Evolutionary conservation across 1,140 invertebrate genomes (phyloP).

Genomic region (Lethrus apterus): DNA sequence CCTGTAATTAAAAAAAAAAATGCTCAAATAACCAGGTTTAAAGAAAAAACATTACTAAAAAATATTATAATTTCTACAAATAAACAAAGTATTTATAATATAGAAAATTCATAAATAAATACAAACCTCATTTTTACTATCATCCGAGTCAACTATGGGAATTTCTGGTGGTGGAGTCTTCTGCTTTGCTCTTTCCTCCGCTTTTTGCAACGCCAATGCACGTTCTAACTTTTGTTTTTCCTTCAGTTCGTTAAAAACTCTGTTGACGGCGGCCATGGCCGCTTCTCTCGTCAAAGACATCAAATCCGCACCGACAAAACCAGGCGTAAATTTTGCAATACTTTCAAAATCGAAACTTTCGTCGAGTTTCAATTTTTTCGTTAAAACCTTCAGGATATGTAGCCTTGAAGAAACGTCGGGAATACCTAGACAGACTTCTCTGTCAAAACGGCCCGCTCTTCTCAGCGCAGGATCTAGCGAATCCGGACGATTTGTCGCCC

Average conservation of each 20-base stretch:
- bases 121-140: no score
- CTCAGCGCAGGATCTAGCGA: conserved; percentile 87
- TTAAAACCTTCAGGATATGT: conserved; percentile 69
- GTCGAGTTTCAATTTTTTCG: conserved; percentile 57
- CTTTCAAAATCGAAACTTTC: conserved; percentile 60
- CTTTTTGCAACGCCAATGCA: conserved; percentile 16
- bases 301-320: conserved; percentile 96
- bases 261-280: conserved; percentile 76
- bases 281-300: conserved; percentile 79
- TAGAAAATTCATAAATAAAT: no score
- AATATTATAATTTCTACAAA: no score
- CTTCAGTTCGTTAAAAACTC: conserved; percentile 29
- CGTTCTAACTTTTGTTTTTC: conserved; percentile 27
- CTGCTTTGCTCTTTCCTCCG: neutral
- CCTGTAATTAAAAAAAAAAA: conserved; percentile 8
- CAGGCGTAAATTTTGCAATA: conserved; percentile 81
- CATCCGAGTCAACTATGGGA: no score
- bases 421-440: conserved; percentile 90
- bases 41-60: no score
- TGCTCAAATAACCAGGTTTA: no score
- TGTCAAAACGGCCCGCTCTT: conserved; percentile 84
- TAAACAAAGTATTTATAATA: no score
- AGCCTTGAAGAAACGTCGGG: conserved; percentile 75
- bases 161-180: no score
- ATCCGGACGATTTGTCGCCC: conserved; percentile 92